Evolutionary conservation across 2,113 vertebrate species (phyloP).

Genomic region (Casuarius casuarius): DNA sequence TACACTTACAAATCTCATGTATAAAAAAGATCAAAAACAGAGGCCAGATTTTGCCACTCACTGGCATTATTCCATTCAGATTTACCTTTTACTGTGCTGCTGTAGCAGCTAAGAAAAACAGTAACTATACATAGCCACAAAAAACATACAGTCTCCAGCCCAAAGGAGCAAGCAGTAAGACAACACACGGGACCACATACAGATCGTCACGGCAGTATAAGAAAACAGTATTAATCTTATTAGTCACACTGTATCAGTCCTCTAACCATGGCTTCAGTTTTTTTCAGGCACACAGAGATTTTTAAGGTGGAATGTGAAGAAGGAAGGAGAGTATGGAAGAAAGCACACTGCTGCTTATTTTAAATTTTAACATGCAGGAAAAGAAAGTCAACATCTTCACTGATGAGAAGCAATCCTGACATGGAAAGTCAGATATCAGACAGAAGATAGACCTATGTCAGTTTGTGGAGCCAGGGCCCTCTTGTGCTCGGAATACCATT

Average conservation of each 20-base stretch:
- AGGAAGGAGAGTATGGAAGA: not conserved
- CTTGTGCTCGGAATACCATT: not conserved
- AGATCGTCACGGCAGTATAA: rapidly evolving
- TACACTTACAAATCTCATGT: not conserved
- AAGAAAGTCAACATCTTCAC: not conserved
- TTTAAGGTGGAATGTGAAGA: not conserved
- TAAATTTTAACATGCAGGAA: not conserved
- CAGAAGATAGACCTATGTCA: not conserved
- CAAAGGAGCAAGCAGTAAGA: not conserved
- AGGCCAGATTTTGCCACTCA: not conserved
- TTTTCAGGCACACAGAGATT: not conserved
- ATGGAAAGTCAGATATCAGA: not conserved
- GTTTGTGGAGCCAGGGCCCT: not conserved
- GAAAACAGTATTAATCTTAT: not conserved
- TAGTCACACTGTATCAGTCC: not conserved
- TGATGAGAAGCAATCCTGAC: not conserved
- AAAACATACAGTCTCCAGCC: not conserved
- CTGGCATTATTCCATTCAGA: not conserved
- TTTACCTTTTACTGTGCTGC: not conserved
- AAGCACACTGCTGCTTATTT: not conserved
- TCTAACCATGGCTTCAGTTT: not conserved
- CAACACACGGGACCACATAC: not conserved
- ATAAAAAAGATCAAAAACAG: not conserved
- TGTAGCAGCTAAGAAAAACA: not conserved
- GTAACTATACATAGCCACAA: not conserved